Conservation (phyloP, 2,888 invertebrate species). For the Leucoptera coffeella region DNA sequence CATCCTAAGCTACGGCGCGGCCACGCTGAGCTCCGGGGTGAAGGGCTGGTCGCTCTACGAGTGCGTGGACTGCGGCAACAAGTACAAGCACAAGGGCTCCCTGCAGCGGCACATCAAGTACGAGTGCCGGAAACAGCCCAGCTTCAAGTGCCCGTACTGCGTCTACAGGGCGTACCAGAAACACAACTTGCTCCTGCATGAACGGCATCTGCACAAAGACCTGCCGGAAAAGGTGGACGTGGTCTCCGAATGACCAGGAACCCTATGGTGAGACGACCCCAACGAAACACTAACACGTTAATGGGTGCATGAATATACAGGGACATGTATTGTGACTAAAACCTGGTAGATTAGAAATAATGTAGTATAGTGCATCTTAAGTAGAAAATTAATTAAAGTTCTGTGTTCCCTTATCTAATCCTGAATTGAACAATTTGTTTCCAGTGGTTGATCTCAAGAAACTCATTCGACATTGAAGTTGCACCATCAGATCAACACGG, state of each 20-base stretch:
- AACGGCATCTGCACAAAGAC: slow-evolving; percentile 48
- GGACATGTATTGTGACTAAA: too few species aligned
- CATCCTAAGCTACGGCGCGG: slow-evolving; percentile 46
- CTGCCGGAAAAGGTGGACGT: slow-evolving; percentile 49
- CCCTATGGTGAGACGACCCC: too few species aligned
- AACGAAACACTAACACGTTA: too few species aligned
- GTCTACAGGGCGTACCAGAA: slow-evolving; percentile 63
- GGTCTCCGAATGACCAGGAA: slow-evolving; percentile 47
- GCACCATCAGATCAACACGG: too few species aligned
- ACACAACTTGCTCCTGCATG: slow-evolving; percentile 51
- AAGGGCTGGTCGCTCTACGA: slow-evolving; percentile 49
- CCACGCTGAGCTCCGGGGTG: slow-evolving; percentile 29
- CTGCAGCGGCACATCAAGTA: slow-evolving; percentile 70
- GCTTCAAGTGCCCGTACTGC: slow-evolving; percentile 66
- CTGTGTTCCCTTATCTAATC: too few species aligned
- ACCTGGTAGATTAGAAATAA: too few species aligned
- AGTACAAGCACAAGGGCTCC: slow-evolving; percentile 75
- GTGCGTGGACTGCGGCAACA: slow-evolving; percentile 72
- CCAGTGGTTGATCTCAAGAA: too few species aligned
- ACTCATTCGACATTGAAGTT: too few species aligned
- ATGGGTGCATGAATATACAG: too few species aligned
- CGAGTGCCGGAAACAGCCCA: slow-evolving; percentile 67
- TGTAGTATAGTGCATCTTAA: too few species aligned
- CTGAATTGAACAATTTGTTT: too few species aligned
- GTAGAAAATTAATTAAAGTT: too few species aligned